These are phyloP conservation scores for Phyllostomus discolor DNA, from an alignment of 2,113 vertebrate genomes.

Conservation along the genomic window DNA sequence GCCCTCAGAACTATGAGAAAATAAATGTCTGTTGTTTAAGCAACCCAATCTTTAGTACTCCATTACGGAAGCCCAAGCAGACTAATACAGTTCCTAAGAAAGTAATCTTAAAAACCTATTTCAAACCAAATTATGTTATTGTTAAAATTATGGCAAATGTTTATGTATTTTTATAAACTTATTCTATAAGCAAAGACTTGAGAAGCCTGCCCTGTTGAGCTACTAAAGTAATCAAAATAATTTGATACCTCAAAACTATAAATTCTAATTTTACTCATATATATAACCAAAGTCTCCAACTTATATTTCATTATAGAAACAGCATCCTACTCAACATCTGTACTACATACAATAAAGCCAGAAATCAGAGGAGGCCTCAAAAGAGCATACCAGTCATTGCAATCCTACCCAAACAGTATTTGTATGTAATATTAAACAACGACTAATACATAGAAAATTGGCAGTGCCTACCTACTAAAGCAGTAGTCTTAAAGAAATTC, in stretches of 20 bases:
- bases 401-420: not conserved
- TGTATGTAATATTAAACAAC: not conserved
- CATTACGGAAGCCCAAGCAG: not conserved
- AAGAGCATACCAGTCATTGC: not conserved
- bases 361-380: not conserved
- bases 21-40: not conserved
- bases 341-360: not conserved
- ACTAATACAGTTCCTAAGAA: not conserved
- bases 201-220: not conserved
- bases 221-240: constrained; percentile 23
- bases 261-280: not conserved
- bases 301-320: not conserved
- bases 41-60: not conserved
- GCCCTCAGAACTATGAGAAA: too few relatives aligned
- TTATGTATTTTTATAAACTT: constrained; percentile 12
- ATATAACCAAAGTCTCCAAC: not conserved
- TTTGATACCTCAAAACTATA: not conserved
- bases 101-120: not conserved
- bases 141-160: not conserved
- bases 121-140: not conserved
- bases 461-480: not conserved
- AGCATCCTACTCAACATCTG: not conserved
- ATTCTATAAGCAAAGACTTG: constrained; percentile 20
- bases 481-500: not conserved
- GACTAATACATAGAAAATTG: not conserved